phyloP scores from a whole-genome alignment of 2,888 invertebrate genomes.

The Agrotis puta region DNA sequence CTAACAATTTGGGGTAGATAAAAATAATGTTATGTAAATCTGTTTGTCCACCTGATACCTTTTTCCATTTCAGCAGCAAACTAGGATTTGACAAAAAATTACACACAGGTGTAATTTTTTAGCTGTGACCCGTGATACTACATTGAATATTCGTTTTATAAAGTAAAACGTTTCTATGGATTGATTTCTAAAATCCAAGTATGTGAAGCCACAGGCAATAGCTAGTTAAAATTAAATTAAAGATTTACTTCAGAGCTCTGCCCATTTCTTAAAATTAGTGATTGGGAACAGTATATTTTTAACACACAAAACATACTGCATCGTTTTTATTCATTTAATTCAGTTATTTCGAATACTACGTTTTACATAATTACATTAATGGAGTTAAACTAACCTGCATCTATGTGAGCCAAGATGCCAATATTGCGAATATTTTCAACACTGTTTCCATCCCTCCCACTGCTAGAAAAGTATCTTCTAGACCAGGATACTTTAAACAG shows the following conservation, averaged over 20 bases:
- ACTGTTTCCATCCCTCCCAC: slow-evolving; percentile 64
- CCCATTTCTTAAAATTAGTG: neutral
- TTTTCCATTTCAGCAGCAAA: neutral
- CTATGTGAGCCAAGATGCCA: slow-evolving; percentile 98
- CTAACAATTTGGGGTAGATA: neutral
- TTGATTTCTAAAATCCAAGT: neutral
- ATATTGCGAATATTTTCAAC: slow-evolving; percentile 94
- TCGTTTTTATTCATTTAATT: neutral
- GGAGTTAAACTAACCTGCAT: slow-evolving; percentile 93
- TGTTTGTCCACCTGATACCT: neutral
- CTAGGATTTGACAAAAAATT: neutral
- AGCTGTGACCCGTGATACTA: neutral
- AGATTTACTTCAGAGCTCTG: neutral
- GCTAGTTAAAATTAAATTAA: neutral
- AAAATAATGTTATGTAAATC: neutral
- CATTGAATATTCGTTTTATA: neutral
- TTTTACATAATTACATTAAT: slow-evolving; percentile 21
- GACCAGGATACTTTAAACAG: slow-evolving; percentile 76
- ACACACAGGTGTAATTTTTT: neutral
- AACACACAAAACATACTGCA: neutral
- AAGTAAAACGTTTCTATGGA: no score
- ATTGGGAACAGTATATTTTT: neutral
- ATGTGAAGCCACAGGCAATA: neutral
- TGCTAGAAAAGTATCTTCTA: slow-evolving; percentile 74
- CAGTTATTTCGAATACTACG: neutral